These are phyloP conservation scores for Gymnoscopelus microlampas DNA, from an alignment of 2,797 vertebrate genomes.

Conservation along the genomic window DNA sequence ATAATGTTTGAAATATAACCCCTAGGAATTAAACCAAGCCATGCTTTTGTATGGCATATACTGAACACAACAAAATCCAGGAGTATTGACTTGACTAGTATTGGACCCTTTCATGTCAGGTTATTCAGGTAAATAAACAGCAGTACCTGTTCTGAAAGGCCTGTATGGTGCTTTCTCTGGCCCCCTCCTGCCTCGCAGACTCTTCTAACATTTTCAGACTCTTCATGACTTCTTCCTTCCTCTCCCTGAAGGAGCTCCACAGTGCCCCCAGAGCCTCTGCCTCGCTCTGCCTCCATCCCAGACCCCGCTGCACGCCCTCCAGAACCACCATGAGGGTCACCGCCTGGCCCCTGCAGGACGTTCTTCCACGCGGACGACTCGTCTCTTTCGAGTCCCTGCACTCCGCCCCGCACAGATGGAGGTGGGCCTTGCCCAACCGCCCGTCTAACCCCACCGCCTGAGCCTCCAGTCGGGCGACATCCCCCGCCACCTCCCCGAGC, in stretches of 20 bases:
- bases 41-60: neutral
- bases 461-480: slow-evolving; percentile 84
- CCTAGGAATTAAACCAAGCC: too few relatives aligned
- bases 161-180: slow-evolving; percentile 85
- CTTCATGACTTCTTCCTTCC: slow-evolving; percentile 87
- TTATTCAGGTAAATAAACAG: too few relatives aligned
- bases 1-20: too few relatives aligned
- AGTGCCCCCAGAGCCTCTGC: slow-evolving; percentile 87
- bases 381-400: slow-evolving; percentile 77
- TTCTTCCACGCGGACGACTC: slow-evolving; percentile 82
- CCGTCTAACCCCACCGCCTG: slow-evolving; percentile 86
- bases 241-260: slow-evolving; percentile 86
- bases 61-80: neutral
- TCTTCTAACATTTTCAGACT: slow-evolving; percentile 88
- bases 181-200: slow-evolving; percentile 77
- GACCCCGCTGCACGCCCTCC: slow-evolving; percentile 85
- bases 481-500: slow-evolving; percentile 77
- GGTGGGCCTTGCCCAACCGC: slow-evolving; percentile 89
- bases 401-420: slow-evolving; percentile 80
- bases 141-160: slow-evolving; percentile 92
- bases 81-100: too few relatives aligned
- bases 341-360: slow-evolving; percentile 85
- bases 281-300: slow-evolving; percentile 88
- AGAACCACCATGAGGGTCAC: slow-evolving; percentile 76
- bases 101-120: too few relatives aligned